Base-by-base conservation (phyloP, 2,113 vertebrate genomes). In the Hemibagrus wyckioides region DNA sequence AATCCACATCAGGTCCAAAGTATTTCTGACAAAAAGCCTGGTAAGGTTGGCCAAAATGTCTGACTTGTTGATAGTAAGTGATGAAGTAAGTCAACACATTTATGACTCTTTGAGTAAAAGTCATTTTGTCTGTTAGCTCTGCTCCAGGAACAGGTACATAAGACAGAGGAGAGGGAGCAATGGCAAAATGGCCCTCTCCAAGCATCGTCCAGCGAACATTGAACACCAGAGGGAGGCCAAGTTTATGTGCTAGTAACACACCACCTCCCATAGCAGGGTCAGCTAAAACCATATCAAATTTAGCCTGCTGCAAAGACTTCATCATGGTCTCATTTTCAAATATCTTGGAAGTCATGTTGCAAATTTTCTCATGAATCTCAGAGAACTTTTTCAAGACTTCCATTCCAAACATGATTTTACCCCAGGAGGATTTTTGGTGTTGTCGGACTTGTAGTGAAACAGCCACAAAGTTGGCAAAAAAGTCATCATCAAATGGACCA, bases 1-100 rank as follows among this genome's bases (percentile, higher is more conserved):
- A 94, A 91, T 95, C 93, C 14, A 92, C 92, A 83, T 90, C 89
- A 21, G 92, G 84, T 6, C 94, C 94, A 86, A 95, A 94, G 89
- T 93, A 92, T 41, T 86, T 91, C n/a, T 56, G 33, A n/a, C 93
- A 86, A 13, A 94, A 1, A 1, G 89, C 90, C 85, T 91, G 93
- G 87, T 95, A 95, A 36, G 77, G n/a, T 77, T 82, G 84, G 61
- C 90, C 91, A 90, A 92, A 76, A 50, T 92, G 86, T 4, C 0
- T 10, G 4, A 69, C 76, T 1, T 86, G 21, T 33, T 44, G 65
- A 86, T 89, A 67, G 19, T 33, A 1, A 36, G 4, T 48, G 11
- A 88, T 14, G 11, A 69, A 39, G 25, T 80, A 87, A 36, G 23
- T 65, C 23, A 90, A n/a, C 33, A 85, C 57, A 71, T 90, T 90